These are phyloP conservation scores for Ariopsis seemanni DNA, from an alignment of 2,113 vertebrate genomes.

Conservation along the genomic window DNA sequence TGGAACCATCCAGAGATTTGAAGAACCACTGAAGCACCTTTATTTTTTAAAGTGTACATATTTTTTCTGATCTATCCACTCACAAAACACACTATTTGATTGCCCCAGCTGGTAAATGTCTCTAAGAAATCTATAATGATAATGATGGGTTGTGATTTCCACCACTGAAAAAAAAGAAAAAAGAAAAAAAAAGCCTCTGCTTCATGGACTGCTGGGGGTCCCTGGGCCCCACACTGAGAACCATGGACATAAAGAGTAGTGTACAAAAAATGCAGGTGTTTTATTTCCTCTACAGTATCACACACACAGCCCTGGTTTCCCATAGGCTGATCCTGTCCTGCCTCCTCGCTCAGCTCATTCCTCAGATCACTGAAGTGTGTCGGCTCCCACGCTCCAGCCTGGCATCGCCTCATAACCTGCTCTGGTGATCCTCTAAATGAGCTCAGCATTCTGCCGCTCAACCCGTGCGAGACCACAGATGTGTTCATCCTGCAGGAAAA, in stretches of 20 bases:
- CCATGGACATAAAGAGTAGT: neutral
- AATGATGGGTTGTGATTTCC: neutral
- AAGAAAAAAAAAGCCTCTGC: neutral
- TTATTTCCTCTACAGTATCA: slow-evolving; percentile 3
- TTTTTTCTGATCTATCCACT: neutral
- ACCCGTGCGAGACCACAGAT: neutral
- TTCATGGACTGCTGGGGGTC: neutral
- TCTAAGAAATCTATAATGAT: neutral
- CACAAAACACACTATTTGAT: neutral
- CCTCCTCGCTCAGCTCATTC: slow-evolving; percentile 14
- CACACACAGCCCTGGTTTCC: neutral
- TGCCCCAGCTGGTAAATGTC: neutral
- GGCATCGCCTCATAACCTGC: slow-evolving; percentile 47
- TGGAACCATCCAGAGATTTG: too few relatives aligned
- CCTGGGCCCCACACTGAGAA: neutral
- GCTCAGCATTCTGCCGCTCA: slow-evolving; percentile 9
- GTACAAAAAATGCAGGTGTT: neutral
- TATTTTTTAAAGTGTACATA: too few relatives aligned
- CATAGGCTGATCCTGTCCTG: neutral
- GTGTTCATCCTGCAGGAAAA: slow-evolving; percentile 21
- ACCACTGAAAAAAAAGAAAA: neutral
- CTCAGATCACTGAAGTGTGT: slow-evolving; percentile 35
- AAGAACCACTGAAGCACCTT: too few relatives aligned
- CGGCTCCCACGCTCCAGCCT: slow-evolving; percentile 52
- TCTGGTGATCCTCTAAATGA: slow-evolving; percentile 25